Conservation (phyloP, 2,113 vertebrate species). For the Carollia perspicillata region DNA sequence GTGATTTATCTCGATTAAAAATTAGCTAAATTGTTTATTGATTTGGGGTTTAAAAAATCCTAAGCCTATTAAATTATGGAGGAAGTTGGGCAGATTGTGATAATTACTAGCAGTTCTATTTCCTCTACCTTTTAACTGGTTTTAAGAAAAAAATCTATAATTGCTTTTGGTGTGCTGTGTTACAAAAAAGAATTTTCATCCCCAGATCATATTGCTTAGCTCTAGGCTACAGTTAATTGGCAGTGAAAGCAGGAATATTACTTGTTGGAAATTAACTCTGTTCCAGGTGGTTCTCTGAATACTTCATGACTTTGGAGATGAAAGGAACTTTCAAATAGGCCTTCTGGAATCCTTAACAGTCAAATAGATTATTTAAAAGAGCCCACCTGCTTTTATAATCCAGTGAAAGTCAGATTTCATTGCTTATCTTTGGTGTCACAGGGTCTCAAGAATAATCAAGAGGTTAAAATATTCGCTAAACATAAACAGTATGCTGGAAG, state of each 20-base stretch:
- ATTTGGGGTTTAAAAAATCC: conserved; percentile 30
- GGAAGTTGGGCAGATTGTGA: background rate
- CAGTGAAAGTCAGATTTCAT: background rate
- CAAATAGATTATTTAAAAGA: background rate
- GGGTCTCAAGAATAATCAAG: background rate
- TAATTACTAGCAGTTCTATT: conserved; percentile 37
- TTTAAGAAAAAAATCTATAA: conserved; percentile 20
- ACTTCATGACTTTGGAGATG: background rate
- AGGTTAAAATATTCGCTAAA: conserved; percentile 34
- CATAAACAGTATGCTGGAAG: background rate
- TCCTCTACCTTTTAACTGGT: conserved; percentile 26
- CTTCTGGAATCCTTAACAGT: background rate
- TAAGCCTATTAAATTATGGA: conserved; percentile 37
- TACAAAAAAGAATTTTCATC: conserved; percentile 2
- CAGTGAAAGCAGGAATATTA: background rate
- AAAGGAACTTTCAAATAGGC: conserved; percentile 18
- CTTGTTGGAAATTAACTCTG: conserved; percentile 46
- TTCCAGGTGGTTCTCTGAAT: conserved; percentile 38
- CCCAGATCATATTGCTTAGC: conserved; percentile 47
- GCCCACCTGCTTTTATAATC: background rate
- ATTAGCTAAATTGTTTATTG: conserved; percentile 6
- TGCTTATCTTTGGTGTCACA: background rate
- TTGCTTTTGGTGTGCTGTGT: conserved; percentile 31
- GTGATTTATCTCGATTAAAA: conserved; percentile 32
- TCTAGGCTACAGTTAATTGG: conserved; percentile 61